These are phyloP conservation scores for Scaptomyza reducta DNA, from an alignment of 2,888 invertebrate species.

Conservation along the genomic window DNA sequence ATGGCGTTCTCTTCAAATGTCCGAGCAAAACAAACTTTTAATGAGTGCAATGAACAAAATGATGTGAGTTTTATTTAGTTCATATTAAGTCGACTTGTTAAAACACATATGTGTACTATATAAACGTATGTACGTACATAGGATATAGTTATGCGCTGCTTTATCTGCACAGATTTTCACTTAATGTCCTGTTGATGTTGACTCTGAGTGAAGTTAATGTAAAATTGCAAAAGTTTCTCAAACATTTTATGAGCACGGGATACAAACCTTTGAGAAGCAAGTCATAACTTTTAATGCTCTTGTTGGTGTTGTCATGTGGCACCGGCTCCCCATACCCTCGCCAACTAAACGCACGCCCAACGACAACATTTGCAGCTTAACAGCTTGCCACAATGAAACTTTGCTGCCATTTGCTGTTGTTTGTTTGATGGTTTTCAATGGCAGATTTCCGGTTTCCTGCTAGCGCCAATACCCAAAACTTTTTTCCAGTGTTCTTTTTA, in stretches of 20 bases:
- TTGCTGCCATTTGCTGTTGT: conserved; percentile 46
- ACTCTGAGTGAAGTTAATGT: conserved; percentile 47
- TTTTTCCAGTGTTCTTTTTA: conserved; percentile 7
- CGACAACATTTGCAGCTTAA: conserved; percentile 63
- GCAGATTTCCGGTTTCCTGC: conserved; percentile 68
- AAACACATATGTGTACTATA: conserved; percentile 22
- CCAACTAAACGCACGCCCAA: conserved; percentile 6
- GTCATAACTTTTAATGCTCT: conserved; percentile 70
- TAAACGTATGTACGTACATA: not conserved
- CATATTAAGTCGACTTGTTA: not conserved
- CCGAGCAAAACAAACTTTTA: conserved; percentile 21
- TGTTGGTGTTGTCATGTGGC: conserved; percentile 62
- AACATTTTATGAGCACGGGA: conserved; percentile 47
- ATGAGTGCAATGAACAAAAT: conserved; percentile 30
- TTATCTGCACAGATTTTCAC: conserved; percentile 55
- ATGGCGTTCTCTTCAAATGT: not conserved
- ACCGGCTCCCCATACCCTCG: conserved; percentile 20
- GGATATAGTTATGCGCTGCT: not conserved
- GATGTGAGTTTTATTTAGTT: conserved; percentile 21
- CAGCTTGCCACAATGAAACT: conserved; percentile 74
- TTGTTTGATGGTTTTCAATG: conserved; percentile 71
- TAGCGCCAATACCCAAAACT: conserved; percentile 26
- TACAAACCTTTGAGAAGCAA: conserved; percentile 69
- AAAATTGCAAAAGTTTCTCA: conserved; percentile 50
- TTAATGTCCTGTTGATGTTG: conserved; percentile 37